phyloP scores from a whole-genome alignment of 2,797 vertebrate species.

The Poeciliopsis paucimaculata region DNA sequence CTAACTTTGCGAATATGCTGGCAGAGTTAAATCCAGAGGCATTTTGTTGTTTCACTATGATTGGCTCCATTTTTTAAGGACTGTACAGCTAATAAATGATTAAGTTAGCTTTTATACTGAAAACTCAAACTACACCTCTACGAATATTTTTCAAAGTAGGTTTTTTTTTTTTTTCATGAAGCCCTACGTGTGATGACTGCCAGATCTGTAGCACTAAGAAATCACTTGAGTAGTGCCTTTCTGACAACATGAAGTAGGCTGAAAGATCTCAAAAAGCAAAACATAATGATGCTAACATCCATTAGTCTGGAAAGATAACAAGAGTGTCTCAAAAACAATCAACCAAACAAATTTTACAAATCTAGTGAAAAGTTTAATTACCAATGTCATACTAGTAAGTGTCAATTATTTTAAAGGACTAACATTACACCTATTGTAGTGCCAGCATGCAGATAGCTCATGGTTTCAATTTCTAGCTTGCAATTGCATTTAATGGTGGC shows the following conservation, averaged over 20 bases:
- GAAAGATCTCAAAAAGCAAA: neutral
- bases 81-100: neutral
- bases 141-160: neutral
- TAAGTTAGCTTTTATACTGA: neutral
- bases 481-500: neutral
- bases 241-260: neutral
- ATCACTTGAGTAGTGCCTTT: neutral
- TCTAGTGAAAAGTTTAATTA: neutral
- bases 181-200: neutral
- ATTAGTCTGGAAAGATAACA: neutral
- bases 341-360: neutral
- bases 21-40: neutral
- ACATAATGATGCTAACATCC: neutral
- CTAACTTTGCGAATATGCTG: neutral
- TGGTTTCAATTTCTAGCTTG: neutral
- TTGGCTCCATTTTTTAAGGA: neutral
- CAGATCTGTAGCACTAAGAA: neutral
- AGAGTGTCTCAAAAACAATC: neutral
- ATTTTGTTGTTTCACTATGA: neutral
- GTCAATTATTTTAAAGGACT: neutral
- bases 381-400: neutral
- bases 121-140: neutral
- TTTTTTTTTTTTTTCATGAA: neutral
- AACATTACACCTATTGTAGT: neutral
- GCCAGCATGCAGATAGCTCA: neutral